Conservation (phyloP, 2,888 invertebrate genomes). For the Halictus ligatus region DNA sequence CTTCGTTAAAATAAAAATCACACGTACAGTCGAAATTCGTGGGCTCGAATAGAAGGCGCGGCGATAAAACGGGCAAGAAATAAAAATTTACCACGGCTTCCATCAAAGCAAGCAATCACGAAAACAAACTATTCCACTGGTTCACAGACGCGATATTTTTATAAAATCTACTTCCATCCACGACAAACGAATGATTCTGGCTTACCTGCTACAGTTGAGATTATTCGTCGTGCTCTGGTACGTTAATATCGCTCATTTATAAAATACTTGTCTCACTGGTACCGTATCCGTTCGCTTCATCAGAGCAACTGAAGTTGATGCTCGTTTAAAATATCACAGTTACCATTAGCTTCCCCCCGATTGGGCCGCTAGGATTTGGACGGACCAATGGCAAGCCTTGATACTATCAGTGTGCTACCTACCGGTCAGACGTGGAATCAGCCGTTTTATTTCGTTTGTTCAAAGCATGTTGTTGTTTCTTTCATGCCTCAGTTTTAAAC, state of each 20-base stretch:
- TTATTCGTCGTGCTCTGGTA: conserved; percentile 20
- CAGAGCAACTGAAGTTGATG: conserved; percentile 79
- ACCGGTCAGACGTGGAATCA: not conserved
- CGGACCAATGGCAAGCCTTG: conserved; percentile 41
- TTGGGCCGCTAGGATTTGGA: conserved; percentile 36
- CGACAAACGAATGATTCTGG: not conserved
- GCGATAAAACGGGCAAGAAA: not conserved
- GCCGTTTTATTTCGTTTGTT: conserved; percentile 1
- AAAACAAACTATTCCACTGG: conserved; percentile 36
- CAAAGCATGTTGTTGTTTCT: conserved; percentile 16
- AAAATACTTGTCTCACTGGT: conserved; percentile 46
- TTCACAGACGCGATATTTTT: conserved; percentile 1
- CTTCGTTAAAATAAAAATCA: not conserved
- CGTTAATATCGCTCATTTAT: conserved; percentile 51
- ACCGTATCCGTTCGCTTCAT: conserved; percentile 65
- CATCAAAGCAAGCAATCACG: conserved; percentile 21
- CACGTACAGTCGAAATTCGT: too few species aligned
- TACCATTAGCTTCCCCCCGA: conserved; percentile 67
- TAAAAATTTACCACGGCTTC: conserved; percentile 3
- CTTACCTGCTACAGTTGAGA: conserved; percentile 49
- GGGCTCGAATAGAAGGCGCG: too few species aligned
- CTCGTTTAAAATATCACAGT: conserved; percentile 79
- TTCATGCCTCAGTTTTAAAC: conserved; percentile 8
- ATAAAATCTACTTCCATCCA: not conserved
- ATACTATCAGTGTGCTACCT: conserved; percentile 30